These are phyloP conservation scores for Paracanthobrama guichenoti DNA, from an alignment of 2,113 vertebrate species.

Conservation along the genomic window DNA sequence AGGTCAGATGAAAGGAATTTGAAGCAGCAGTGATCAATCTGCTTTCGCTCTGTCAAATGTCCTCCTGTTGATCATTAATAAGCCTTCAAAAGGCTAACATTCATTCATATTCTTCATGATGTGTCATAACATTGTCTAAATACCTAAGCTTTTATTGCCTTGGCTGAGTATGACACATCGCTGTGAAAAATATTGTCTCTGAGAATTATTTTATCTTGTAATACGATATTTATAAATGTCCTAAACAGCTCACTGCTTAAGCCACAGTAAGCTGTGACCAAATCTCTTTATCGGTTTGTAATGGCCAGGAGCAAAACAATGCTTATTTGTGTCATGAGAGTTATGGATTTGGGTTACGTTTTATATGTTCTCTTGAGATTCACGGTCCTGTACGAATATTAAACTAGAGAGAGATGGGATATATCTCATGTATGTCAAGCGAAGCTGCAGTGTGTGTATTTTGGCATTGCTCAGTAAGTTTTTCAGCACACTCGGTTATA, in stretches of 20 bases:
- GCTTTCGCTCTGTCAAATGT: neutral
- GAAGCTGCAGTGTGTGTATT: slow-evolving; percentile 32
- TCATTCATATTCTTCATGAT: neutral
- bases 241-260: neutral
- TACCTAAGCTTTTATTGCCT: slow-evolving; percentile 20
- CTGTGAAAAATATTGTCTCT: neutral
- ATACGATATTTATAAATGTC: neutral
- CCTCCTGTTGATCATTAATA: slow-evolving; percentile 32
- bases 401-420: slow-evolving; percentile 33
- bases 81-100: neutral
- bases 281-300: slow-evolving; percentile 17
- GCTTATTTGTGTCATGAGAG: neutral
- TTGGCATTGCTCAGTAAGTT: slow-evolving; percentile 9
- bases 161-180: neutral
- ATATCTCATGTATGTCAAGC: too few species aligned
- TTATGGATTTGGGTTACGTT: neutral
- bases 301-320: neutral
- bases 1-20: slow-evolving; percentile 21
- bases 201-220: neutral
- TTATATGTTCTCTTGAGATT: neutral
- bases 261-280: neutral
- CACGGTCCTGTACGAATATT: slow-evolving; percentile 10
- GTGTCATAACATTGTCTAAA: slow-evolving; percentile 21
- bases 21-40: neutral
- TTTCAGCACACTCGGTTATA: slow-evolving; percentile 6